phyloP scores from a whole-genome alignment of 2,888 invertebrate genomes.

The Sarcophaga variegata region DNA sequence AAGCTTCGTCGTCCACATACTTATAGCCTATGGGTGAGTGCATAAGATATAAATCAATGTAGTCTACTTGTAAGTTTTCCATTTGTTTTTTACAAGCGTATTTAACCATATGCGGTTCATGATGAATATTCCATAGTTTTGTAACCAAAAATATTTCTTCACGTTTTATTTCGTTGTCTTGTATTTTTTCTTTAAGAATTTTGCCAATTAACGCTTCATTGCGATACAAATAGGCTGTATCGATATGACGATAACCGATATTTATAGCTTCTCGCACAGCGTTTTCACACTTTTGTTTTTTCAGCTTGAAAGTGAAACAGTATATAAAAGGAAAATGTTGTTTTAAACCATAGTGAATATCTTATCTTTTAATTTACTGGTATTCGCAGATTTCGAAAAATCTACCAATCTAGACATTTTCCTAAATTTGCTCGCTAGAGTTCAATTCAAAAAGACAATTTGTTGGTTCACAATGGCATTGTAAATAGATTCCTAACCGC shows the following conservation, averaged over 20 bases:
- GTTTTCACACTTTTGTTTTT: constrained; percentile 85
- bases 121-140: constrained; percentile 77
- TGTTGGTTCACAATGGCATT: too few relatives aligned
- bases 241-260: constrained; percentile 88
- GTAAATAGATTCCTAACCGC: too few relatives aligned
- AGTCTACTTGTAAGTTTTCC: constrained; percentile 85
- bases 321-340: too few relatives aligned
- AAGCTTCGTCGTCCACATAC: constrained; percentile 75
- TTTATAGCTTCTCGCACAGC: constrained; percentile 88
- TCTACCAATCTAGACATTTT: too few relatives aligned
- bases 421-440: too few relatives aligned
- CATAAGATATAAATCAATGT: constrained; percentile 90
- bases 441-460: too few relatives aligned
- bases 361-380: too few relatives aligned
- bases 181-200: constrained; percentile 84
- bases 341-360: too few relatives aligned
- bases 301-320: constrained; percentile 82
- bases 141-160: constrained; percentile 86
- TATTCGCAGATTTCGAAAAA: too few relatives aligned
- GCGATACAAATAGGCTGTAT: constrained; percentile 84
- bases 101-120: constrained; percentile 73
- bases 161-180: constrained; percentile 84
- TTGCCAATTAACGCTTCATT: constrained; percentile 87
- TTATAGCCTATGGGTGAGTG: constrained; percentile 90
- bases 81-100: constrained; percentile 84